Evolutionary conservation across 2,888 invertebrate species (phyloP), one percentile per base, ranked within the genome.

Genomic region (Biston betularia): DNA sequence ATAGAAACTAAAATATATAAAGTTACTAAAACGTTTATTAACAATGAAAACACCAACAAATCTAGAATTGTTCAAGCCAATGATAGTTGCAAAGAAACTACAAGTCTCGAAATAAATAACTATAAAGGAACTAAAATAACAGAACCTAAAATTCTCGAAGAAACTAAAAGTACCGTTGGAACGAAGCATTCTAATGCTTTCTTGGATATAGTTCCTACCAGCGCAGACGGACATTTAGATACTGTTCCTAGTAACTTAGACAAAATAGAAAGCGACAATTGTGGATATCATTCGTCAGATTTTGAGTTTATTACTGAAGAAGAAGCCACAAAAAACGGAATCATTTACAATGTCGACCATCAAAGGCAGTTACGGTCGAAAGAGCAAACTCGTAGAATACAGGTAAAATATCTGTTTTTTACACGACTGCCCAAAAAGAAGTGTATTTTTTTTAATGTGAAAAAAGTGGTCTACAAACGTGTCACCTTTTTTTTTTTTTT

Each of bases 241-340:
- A 49, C 33, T 1, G 33, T 49, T 58, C n/a, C 58, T 6, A 40
- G n/a, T 4, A n/a, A n/a, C 24, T 40, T 49, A 11, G 14, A n/a
- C 8, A 34, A 53, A 53, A 0, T 14, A 33, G 58, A 42, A n/a
- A 49, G 2, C 57, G 68, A 74, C 6, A 70, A 75, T 48, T 69
- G 72, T 14, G 86, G 85, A 2, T 90, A 90, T 56, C 75, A 86
- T 68, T 90, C 91, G 0, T 88, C 90, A 6, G 89, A 92, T 79
- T 92, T 92, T 61, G 91, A 92, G 77, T 89, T 90, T 61, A 91
- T 91, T 49, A 80, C 81, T 0, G 91, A 92, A 80, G 71, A 74
- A 1, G 89, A 90, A 71, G 89, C 91, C 5, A 76, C 76, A 57
- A 68, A 69, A 24, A 72, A 77, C 6, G 81, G 80, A 3, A 60